Percentiles rank a stretch among this genome's conserved stretches.
These are phyloP conservation scores for Bedellia somnulentella DNA, from an alignment of 2,888 invertebrate genomes.

Conservation along the genomic window DNA sequence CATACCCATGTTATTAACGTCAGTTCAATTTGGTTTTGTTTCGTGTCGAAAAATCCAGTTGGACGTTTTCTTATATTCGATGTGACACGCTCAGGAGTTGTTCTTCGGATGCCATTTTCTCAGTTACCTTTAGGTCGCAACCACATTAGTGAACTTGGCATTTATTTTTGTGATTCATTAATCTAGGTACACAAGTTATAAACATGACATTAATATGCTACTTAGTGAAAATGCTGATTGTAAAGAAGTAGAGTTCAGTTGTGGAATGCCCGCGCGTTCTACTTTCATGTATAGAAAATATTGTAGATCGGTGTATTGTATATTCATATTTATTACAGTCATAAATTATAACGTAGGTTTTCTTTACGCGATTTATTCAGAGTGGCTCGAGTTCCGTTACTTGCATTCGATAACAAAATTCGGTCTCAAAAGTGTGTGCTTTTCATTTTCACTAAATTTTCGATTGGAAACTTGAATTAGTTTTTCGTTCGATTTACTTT, in stretches of 20 bases:
- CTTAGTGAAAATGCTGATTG: slow-evolving; percentile 43
- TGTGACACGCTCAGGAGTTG: neutral
- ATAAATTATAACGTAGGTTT: slow-evolving; percentile 18
- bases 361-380: slow-evolving; percentile 39
- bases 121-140: slow-evolving; percentile 54
- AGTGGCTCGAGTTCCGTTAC: slow-evolving; percentile 59
- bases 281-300: slow-evolving; percentile 27
- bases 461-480: slow-evolving; percentile 20
- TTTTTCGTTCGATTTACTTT: slow-evolving; percentile 31
- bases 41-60: too few relatives aligned
- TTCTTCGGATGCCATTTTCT: slow-evolving; percentile 51
- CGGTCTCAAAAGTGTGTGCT: slow-evolving; percentile 17
- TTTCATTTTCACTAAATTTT: slow-evolving; percentile 14
- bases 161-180: slow-evolving; percentile 54
- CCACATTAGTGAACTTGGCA: slow-evolving; percentile 56
- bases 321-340: slow-evolving; percentile 15
- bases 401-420: slow-evolving; percentile 38
- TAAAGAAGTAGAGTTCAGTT: too few relatives aligned
- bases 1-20: too few relatives aligned
- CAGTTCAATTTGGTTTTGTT: too few relatives aligned
- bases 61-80: too few relatives aligned
- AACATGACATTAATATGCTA: slow-evolving; percentile 41
- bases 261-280: too few relatives aligned
- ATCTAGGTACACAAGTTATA: slow-evolving; percentile 45
- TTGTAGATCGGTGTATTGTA: slow-evolving; percentile 35